Base-by-base conservation (phyloP, 2,113 vertebrate genomes). In the Turnix velox region DNA sequence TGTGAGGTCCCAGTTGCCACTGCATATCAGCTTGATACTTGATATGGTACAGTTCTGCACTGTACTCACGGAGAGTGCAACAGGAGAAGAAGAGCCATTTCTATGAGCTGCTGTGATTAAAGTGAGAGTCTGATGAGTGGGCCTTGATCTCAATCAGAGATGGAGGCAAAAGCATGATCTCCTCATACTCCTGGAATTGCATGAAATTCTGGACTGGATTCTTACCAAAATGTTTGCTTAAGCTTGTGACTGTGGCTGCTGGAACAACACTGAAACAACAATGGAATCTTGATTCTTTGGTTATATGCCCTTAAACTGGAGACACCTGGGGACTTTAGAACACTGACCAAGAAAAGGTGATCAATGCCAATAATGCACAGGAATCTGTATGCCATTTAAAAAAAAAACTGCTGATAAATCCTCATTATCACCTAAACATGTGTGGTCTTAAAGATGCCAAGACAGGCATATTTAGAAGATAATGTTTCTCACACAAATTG, bases 11-110 rank as follows among this genome's bases (percentile, higher is more conserved):
- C 3, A 2, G 23, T 48, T 86, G 37, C 52, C 10, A 10, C n/a
- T 57, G 58, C 19, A 8, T 57, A 23, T 18, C 11, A 11, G 20
- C 55, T 49, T 0, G 0, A 13, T 83, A 15, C 14, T 42, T 42
- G 37, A 13, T 12, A n/a, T 27, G 14, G 19, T 57, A 7, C 35
- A 24, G 7, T 52, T 92, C 37, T 23, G 39, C 5, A 6, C 43
- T 42, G 59, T 6, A 5, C 0, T 1, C 18, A 3, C 3, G 18
- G 30, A 25, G 24, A 46, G 17, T 37, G 10, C 18, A 49, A 33
- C 6, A 58, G 45, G 25, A 88, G 14, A 13, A 71, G 24, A 35
- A 73, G 39, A 18, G 37, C 35, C 2, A 1, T 82, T 51, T 88
- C 77, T 54, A 9, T 55, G 24, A 61, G 49, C 35, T 46, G 6